phyloP scores from a whole-genome alignment of 2,797 vertebrate species.

The Platyrinchus mystaceus region DNA sequence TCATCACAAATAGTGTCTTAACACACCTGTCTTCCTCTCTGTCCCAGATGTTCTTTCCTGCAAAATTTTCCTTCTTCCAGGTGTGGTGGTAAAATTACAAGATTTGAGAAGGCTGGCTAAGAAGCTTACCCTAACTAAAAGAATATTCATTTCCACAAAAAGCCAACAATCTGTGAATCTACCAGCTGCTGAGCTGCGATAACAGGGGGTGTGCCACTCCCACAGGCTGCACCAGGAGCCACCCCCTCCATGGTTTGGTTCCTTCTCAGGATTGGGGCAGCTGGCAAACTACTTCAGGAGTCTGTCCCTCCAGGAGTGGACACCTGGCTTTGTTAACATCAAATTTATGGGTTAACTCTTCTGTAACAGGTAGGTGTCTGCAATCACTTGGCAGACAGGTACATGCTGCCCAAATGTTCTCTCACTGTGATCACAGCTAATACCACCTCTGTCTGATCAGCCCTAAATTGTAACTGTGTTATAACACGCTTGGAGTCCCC shows the following conservation, averaged over 20 bases:
- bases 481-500: not conserved
- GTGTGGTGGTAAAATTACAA: not conserved
- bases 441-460: not conserved
- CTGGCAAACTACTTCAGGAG: not conserved
- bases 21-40: not conserved
- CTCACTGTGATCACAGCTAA: not conserved
- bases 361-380: not conserved
- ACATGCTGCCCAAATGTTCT: not conserved
- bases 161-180: not conserved
- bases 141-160: not conserved
- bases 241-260: not conserved
- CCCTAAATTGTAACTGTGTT: not conserved
- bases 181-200: not conserved
- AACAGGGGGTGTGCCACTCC: not conserved
- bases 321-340: not conserved
- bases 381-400: not conserved
- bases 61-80: not conserved
- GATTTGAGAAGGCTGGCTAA: not conserved
- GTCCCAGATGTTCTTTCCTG: not conserved
- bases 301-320: not conserved
- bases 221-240: not conserved
- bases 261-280: not conserved
- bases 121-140: not conserved
- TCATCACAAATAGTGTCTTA: not conserved
- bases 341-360: not conserved